Conservation (phyloP, 2,113 vertebrate genomes). For the Narcine bancroftii region DNA sequence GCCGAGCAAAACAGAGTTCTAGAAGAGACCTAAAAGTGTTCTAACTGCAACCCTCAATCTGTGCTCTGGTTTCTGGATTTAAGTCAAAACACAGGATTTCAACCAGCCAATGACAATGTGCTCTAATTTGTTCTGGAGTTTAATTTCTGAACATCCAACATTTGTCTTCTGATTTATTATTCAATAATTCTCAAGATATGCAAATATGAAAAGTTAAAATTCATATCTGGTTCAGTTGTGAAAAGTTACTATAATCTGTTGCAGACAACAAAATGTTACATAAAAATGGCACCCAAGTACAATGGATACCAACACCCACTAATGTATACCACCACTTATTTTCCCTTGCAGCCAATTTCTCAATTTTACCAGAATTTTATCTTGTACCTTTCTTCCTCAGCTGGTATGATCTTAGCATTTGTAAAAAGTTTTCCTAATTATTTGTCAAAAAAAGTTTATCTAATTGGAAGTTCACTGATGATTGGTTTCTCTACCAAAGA, state of each 20-base stretch:
- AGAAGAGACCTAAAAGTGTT: background rate
- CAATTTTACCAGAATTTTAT: background rate
- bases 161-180: background rate
- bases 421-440: background rate
- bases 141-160: background rate
- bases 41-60: background rate
- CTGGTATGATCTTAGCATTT: background rate
- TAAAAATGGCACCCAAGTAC: background rate
- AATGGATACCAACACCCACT: too few relatives aligned
- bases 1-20: background rate
- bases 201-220: background rate
- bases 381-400: background rate
- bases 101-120: background rate
- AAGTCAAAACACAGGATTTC: background rate
- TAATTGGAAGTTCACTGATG: background rate
- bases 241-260: background rate
- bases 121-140: background rate
- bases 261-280: background rate
- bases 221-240: background rate
- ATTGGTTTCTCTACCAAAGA: background rate
- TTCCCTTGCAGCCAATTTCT: background rate
- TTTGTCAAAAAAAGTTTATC: background rate
- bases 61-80: background rate
- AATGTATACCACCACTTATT: background rate
- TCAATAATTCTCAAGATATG: background rate